Evolutionary conservation across 2,888 invertebrate genomes (phyloP).

Genomic region (Andrena chrysosceles): DNA sequence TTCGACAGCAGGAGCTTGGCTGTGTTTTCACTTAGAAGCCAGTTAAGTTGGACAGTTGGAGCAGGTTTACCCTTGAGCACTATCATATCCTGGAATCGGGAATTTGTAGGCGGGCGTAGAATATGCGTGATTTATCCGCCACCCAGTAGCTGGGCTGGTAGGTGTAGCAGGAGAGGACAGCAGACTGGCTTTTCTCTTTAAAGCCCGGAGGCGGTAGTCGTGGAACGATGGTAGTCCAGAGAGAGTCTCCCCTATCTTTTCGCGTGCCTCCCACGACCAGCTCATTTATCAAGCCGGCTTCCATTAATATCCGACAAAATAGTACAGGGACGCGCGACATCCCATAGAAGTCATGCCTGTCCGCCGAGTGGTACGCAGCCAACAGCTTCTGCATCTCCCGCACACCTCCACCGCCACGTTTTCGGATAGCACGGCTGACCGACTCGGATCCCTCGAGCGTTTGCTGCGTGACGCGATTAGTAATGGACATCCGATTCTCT

Average conservation of each 20-base stretch:
- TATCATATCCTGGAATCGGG: background rate
- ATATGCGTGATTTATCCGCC: constrained; percentile 22
- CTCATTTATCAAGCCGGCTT: constrained; percentile 77
- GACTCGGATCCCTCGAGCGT: constrained; percentile 31
- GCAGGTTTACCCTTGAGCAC: background rate
- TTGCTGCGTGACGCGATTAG: constrained; percentile 48
- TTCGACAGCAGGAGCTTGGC: too few relatives aligned
- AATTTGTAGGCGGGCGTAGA: background rate
- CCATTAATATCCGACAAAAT: constrained; percentile 80
- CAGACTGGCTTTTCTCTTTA: constrained; percentile 69
- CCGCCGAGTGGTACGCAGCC: constrained; percentile 29
- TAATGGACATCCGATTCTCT: constrained; percentile 26
- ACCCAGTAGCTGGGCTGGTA: background rate
- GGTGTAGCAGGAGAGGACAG: constrained; percentile 3
- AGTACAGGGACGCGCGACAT: constrained; percentile 74
- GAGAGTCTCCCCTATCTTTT: constrained; percentile 69
- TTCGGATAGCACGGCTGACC: constrained; percentile 49
- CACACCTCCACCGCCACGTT: constrained; percentile 25
- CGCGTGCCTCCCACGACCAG: constrained; percentile 69
- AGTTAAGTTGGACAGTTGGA: background rate
- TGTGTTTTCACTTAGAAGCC: background rate
- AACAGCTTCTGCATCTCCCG: constrained; percentile 21
- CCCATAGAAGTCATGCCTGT: constrained; percentile 73
- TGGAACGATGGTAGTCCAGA: constrained; percentile 50
- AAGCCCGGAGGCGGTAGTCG: constrained; percentile 64